Conservation (phyloP, 2,113 vertebrate genomes). For the Larimichthys polyactis region DNA sequence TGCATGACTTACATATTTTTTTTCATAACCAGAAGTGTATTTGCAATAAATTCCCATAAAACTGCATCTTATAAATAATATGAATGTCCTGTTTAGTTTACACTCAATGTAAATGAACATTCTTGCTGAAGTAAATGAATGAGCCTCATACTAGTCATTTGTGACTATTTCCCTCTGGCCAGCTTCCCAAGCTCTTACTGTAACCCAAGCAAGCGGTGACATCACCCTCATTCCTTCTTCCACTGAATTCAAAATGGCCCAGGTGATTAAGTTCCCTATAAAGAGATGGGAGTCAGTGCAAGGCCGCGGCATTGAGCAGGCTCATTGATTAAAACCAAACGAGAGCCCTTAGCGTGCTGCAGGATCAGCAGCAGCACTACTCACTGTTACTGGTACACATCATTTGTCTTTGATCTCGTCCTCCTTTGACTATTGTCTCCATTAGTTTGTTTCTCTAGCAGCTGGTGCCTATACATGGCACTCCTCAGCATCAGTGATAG, state of each 20-base stretch:
- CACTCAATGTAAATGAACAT: conserved; percentile 72
- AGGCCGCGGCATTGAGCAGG: conserved; percentile 74
- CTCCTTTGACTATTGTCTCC: conserved; percentile 61
- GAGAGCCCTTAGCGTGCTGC: conserved; percentile 52
- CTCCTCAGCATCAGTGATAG: conserved; percentile 4
- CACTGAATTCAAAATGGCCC: conserved; percentile 72
- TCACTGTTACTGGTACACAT: conserved; percentile 53
- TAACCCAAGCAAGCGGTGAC: conserved; percentile 76
- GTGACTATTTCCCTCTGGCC: conserved; percentile 67
- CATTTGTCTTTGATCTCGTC: conserved; percentile 63
- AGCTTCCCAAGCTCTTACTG: conserved; percentile 76
- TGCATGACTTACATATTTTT: conserved; percentile 40
- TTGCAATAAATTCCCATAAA: conserved; percentile 67
- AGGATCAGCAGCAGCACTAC: conserved; percentile 32
- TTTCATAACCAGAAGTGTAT: conserved; percentile 60
- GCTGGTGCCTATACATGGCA: conserved; percentile 31
- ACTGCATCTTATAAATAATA: conserved; percentile 64
- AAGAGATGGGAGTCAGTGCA: conserved; percentile 70
- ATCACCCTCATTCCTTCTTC: conserved; percentile 73
- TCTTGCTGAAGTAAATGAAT: conserved; percentile 54
- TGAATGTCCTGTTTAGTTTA: conserved; percentile 59
- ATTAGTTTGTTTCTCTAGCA: conserved; percentile 35
- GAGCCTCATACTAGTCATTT: conserved; percentile 60
- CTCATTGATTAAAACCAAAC: conserved; percentile 81
- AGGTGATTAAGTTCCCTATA: conserved; percentile 80